phyloP scores from a whole-genome alignment of 2,797 vertebrate genomes.

The Smutsia gigantea region DNA sequence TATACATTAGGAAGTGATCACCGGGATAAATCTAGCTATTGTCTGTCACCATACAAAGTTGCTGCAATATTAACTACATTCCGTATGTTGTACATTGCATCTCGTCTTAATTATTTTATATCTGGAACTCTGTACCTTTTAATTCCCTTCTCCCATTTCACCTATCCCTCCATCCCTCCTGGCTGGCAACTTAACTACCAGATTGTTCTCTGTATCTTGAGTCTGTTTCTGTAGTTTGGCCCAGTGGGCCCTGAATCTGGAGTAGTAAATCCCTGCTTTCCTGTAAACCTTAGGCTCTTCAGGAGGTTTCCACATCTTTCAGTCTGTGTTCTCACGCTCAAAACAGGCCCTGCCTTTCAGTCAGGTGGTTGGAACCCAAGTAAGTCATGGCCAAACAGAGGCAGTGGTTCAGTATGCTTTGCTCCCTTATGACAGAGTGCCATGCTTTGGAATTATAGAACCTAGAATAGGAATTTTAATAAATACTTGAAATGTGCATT shows the following conservation, averaged over 20 bases:
- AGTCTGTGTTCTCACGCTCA: neutral
- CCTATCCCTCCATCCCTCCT: too few species aligned
- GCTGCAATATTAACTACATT: too few species aligned
- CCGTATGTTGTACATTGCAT: too few species aligned
- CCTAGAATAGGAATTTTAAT: neutral
- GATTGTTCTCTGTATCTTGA: too few species aligned
- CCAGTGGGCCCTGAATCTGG: neutral
- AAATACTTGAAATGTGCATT: neutral
- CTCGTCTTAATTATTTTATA: too few species aligned
- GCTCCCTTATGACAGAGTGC: neutral
- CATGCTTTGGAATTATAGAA: neutral
- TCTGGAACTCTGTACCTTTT: too few species aligned
- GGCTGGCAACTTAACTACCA: too few species aligned
- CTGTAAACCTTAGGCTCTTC: neutral
- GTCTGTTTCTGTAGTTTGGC: neutral
- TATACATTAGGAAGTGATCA: too few species aligned
- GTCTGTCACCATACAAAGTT: too few species aligned
- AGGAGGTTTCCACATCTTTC: neutral
- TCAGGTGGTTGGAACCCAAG: neutral
- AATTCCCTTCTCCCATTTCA: too few species aligned
- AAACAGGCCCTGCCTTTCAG: neutral
- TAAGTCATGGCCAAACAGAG: neutral
- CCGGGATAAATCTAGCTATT: too few species aligned
- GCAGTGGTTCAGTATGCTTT: neutral
- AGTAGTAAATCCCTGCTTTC: neutral